Evolutionary conservation across 2,797 vertebrate genomes (phyloP).

Genomic region (Lagodon rhomboides): DNA sequence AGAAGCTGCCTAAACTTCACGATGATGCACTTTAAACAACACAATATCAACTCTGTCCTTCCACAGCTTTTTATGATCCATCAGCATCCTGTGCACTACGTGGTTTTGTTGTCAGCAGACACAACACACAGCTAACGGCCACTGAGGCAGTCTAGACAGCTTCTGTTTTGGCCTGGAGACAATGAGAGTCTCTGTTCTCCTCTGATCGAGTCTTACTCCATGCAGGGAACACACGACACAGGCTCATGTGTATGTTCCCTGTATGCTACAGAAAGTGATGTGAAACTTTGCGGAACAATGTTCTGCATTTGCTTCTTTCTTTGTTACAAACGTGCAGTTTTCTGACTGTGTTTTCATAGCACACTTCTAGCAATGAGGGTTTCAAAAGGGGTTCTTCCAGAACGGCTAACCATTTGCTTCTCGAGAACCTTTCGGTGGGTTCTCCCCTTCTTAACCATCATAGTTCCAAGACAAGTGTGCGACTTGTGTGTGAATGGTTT

Average conservation of each 20-base stretch:
- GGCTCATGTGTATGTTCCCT: conserved; percentile 5
- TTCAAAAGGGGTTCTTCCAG: too few relatives aligned
- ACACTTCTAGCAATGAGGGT: too few relatives aligned
- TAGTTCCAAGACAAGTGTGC: too few relatives aligned
- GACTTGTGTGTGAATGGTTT: too few relatives aligned
- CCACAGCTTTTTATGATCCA: conserved; percentile 7
- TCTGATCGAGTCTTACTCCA: conserved; percentile 21
- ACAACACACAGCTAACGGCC: conserved; percentile 41
- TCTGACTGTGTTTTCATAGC: neutral
- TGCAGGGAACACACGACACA: conserved; percentile 22
- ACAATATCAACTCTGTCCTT: neutral
- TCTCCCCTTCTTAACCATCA: too few relatives aligned
- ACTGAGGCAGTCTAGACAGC: conserved; percentile 51
- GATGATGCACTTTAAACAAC: neutral
- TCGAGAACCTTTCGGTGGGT: too few relatives aligned
- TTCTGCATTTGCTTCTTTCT: neutral
- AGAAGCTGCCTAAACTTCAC: neutral
- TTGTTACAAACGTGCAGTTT: neutral
- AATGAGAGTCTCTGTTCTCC: conserved; percentile 32
- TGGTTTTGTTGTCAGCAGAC: conserved; percentile 19
- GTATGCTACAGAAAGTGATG: conserved; percentile 4
- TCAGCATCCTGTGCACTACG: conserved; percentile 6
- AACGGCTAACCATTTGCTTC: too few relatives aligned
- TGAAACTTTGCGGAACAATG: neutral
- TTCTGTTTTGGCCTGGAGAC: conserved; percentile 48